Evolutionary conservation across 2,797 vertebrate genomes (phyloP), one percentile per base, ranked within the genome.

Genomic region (Alosa sapidissima): DNA sequence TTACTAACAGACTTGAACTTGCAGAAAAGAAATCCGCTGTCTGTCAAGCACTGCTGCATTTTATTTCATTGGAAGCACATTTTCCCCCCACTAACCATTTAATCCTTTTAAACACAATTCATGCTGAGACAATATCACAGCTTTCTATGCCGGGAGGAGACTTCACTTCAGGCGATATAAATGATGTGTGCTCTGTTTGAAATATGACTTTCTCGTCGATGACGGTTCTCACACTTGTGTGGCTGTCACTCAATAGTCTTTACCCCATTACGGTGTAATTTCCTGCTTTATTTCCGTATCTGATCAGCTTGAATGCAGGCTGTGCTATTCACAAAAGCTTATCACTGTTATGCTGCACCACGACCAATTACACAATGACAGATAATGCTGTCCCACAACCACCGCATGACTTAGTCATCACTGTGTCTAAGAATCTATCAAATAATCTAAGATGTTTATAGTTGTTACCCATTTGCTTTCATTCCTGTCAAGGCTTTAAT

Each of bases 401-500:
- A 72, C 62, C 65, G 81, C 84, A 87, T 82, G 48, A 85, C 83
- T 62, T 81, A 84, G 81, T 85, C 68, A 75, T 33, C 82, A 19
- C 60, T 58, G 82, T 75, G 83, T 75, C 60, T 41, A 41, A 47
- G 47, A 78, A 62, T 83, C 65, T 82, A 11, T 81, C 84, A 83
- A 87, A 83, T 84, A 82, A 84, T 84, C 86, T 54, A 65, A 84
- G 72, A 84, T 75, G 45, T 78, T 87, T 62, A 60, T 24, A 82
- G 10, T 84, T 81, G 47, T 45, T 82, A 84, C 82, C 19, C 82
- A 81, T 83, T 83, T 24, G 62, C 62, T 83, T 41, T 2, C 6
- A 36, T 81, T 3, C 36, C 84, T 83, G 45, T 85, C 86, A 45
- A 24, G 83, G 65, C 9, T 82, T 58, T 85, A 52, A 49, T 84